These are phyloP conservation scores for Octodonta nipae DNA, from an alignment of 2,888 invertebrate genomes.

Conservation along the genomic window DNA sequence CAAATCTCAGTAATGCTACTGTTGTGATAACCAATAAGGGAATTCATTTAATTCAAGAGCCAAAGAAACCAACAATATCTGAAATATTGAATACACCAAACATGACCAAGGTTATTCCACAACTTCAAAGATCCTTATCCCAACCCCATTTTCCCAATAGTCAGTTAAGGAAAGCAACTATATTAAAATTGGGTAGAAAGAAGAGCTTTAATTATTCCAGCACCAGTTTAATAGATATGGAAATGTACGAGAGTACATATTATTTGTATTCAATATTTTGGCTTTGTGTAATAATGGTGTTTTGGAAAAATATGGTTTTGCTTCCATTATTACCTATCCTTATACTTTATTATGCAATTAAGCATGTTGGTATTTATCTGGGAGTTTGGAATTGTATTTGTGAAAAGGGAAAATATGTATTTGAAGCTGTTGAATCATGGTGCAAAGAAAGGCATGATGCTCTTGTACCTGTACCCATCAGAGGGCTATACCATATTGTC, in stretches of 20 bases:
- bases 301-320: slow-evolving; percentile 79
- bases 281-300: slow-evolving; percentile 66
- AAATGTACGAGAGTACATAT: slow-evolving; percentile 47
- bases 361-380: slow-evolving; percentile 35
- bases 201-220: slow-evolving; percentile 16
- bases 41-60: slow-evolving; percentile 24
- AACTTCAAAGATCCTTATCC: slow-evolving; percentile 29
- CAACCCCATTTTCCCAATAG: slow-evolving; percentile 22
- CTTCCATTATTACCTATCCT: slow-evolving; percentile 66
- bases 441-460: slow-evolving; percentile 53
- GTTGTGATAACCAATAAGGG: slow-evolving; percentile 27
- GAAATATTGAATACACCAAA: slow-evolving; percentile 13
- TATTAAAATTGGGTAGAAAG: slow-evolving; percentile 15
- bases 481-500: slow-evolving; percentile 60
- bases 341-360: slow-evolving; percentile 54
- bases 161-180: slow-evolving; percentile 13
- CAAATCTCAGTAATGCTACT: slow-evolving; percentile 19
- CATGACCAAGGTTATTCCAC: slow-evolving; percentile 13
- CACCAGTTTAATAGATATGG: slow-evolving; percentile 27
- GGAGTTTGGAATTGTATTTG: slow-evolving; percentile 41
- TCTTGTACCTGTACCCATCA: slow-evolving; percentile 60
- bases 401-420: slow-evolving; percentile 23
- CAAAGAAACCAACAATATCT: slow-evolving; percentile 7
- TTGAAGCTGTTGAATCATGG: slow-evolving; percentile 40
- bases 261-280: slow-evolving; percentile 69